phyloP scores from a whole-genome alignment of 2,113 vertebrate species.

The Cyprinodon tularosa region DNA sequence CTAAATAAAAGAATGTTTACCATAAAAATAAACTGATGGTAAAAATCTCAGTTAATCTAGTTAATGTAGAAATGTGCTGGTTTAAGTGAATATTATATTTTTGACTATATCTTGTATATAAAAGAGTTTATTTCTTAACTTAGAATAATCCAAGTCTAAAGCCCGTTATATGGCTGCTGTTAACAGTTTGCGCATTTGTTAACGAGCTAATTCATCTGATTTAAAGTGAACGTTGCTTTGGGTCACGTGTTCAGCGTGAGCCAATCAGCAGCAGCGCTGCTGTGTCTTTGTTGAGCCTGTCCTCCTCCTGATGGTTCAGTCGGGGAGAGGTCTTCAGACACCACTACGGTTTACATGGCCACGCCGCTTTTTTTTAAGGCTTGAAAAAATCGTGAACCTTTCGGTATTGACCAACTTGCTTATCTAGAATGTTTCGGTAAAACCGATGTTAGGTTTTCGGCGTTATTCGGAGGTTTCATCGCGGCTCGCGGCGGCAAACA shows the following conservation, averaged over 20 bases:
- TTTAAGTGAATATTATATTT: too few species aligned
- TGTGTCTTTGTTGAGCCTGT: slow-evolving; percentile 71
- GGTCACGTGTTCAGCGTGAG: slow-evolving; percentile 30
- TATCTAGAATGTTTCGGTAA: too few species aligned
- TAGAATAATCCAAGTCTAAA: too few species aligned
- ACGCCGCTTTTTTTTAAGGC: background rate
- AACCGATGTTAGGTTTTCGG: background rate
- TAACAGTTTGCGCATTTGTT: background rate
- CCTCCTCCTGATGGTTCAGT: slow-evolving; percentile 14
- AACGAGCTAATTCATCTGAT: background rate
- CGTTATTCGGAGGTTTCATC: background rate
- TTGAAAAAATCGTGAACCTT: background rate
- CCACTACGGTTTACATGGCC: background rate
- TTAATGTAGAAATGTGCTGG: too few species aligned
- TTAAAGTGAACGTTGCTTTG: background rate
- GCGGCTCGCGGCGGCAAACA: background rate
- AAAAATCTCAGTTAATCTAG: background rate
- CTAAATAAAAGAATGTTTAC: too few species aligned
- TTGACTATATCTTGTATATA: too few species aligned
- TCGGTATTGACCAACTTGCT: accelerated
- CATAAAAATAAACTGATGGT: too few species aligned
- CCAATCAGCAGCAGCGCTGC: slow-evolving; percentile 47
- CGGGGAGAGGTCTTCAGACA: slow-evolving; percentile 30
- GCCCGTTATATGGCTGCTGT: too few species aligned
- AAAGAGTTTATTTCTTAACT: too few species aligned